Evolutionary conservation across 2,888 invertebrate genomes (phyloP).

Genomic region (Heteropelma amictum): DNA sequence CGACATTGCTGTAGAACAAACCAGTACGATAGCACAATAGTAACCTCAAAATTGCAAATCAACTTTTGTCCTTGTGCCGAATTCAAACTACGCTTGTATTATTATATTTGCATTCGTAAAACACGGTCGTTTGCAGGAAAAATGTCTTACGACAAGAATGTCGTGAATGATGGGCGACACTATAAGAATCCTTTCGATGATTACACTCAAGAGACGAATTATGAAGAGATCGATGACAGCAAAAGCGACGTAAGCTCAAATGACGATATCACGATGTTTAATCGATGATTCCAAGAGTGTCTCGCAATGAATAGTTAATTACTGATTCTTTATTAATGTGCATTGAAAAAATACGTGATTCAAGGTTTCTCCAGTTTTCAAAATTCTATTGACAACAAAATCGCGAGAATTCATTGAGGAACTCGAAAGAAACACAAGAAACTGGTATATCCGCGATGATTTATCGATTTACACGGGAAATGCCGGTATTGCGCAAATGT

Average conservation of each 20-base stretch:
- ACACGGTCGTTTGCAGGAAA: no score
- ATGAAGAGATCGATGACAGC: conserved; percentile 46
- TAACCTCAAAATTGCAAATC: no score
- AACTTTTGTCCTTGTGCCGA: no score
- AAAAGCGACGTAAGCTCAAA: conserved; percentile 54
- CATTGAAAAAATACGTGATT: no score
- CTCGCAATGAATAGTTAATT: no score
- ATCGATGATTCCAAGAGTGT: conserved; percentile 78
- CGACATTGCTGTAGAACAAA: no score
- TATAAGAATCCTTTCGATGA: conserved; percentile 62
- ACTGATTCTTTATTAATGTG: no score
- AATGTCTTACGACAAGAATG: conserved; percentile 19
- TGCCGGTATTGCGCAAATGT: conserved; percentile 84
- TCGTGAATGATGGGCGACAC: conserved; percentile 57
- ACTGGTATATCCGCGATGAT: conserved; percentile 78
- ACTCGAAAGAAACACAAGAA: conserved; percentile 77
- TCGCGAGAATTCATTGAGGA: conserved; percentile 77
- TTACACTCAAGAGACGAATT: conserved; percentile 45
- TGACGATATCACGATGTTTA: conserved; percentile 61
- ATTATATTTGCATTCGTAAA: no score
- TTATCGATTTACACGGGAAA: conserved; percentile 88
- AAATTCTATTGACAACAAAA: conserved; percentile 77
- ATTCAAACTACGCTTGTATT: no score
- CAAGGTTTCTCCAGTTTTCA: no score
- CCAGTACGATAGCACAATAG: no score